Evolutionary conservation across 2,888 invertebrate species (phyloP), one percentile per base, ranked within the genome.

Genomic region (Carabus problematicus): DNA sequence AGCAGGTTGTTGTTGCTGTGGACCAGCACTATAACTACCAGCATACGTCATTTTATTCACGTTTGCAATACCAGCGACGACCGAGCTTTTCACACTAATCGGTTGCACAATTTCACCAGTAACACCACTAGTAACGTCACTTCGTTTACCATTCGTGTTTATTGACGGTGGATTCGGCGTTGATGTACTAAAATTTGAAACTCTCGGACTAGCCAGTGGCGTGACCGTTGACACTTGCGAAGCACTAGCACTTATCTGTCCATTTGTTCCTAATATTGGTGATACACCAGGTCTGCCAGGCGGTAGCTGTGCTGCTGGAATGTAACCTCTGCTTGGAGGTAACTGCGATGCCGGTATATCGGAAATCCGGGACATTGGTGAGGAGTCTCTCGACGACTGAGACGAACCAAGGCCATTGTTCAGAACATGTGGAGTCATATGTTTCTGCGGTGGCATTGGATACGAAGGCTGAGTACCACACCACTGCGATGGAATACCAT

Each of bases 381-480:
- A 82, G 3, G 80, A 78, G 69, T 80, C 80, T 70, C 82, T 76
- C 11, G 82, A 82, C 8, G 82, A 82, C 70, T 79, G 78, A 29
- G 79, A 76, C 8, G 82, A 81, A 72, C 78, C 78, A 41, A 80
- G 72, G 12, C 81, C 81, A 73, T 82, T 81, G 71, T 68, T 68
- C 39, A 68, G 14, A 8, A 19, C 29, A 12, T 54, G 45, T 7
- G 54, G 40, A 16, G 14, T 52, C 7, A 52, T 49, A 16, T 11
- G 52, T 42, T 67, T 67, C 43, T 60, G 60, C 14, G 67, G 56
- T 29, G 18, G 55, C 45, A 61, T 19, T 29, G 18, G 45, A 29
- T 29, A 29, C 29, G 29, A 29, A 12, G 16, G 18, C 40, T 54
- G 54, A 55, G 56, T 43, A 40, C 69, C 62, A 40, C 45, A 12